phyloP scores from a whole-genome alignment of 2,888 invertebrate species.

The Deilephila elpenor region DNA sequence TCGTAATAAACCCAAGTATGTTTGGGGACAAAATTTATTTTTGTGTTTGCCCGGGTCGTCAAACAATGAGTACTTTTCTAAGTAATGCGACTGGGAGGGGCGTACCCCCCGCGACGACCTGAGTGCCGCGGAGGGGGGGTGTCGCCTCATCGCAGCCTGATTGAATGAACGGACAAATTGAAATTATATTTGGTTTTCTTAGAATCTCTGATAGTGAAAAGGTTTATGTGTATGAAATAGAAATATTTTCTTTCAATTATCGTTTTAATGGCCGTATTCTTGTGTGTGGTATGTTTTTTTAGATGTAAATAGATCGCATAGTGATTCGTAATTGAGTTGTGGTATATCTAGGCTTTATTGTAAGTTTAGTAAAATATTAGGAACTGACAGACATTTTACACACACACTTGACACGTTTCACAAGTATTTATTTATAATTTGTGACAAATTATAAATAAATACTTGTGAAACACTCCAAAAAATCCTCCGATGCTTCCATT shows the following conservation, averaged over 20 bases:
- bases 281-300: not conserved
- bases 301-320: no score
- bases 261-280: not conserved
- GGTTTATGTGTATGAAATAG: not conserved
- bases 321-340: no score
- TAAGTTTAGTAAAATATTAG: no score
- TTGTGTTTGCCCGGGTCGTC: conserved; percentile 49
- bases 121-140: not conserved
- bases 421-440: no score
- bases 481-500: no score
- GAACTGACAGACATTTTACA: no score
- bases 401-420: no score
- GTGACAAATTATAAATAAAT: no score
- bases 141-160: not conserved
- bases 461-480: no score
- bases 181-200: conserved; percentile 24
- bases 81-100: conserved; percentile 44
- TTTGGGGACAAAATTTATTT: conserved; percentile 51
- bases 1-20: conserved; percentile 38
- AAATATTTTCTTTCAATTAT: not conserved
- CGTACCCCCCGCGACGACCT: not conserved
- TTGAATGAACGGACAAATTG: conserved; percentile 23
- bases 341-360: no score
- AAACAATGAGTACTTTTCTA: conserved; percentile 47
- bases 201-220: not conserved